Evolutionary conservation across 2,888 invertebrate species (phyloP), one percentile per base, ranked within the genome.

Genomic region (Ariolimax columbianus): DNA sequence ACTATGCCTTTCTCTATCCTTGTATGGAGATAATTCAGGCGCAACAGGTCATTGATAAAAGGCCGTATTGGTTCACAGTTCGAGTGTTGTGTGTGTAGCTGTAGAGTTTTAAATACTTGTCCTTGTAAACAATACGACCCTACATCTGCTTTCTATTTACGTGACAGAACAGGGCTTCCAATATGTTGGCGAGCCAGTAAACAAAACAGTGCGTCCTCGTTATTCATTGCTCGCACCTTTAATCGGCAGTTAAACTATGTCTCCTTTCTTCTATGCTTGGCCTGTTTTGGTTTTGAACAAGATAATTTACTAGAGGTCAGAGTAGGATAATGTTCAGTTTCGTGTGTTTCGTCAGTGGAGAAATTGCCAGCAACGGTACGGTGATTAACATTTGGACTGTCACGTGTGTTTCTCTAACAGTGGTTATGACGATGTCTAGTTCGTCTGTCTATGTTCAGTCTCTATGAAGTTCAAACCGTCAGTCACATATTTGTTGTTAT

Each of bases 241-340:
- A 66, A 30, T 14, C 0, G 33, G 36, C 43, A 47, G 33, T 30
- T 23, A n/a, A 79, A 79, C 33, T 68, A 63, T 59, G 68, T 30
- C 33, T 14, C 55, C 40, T 79, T 66, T 63, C 17, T 68, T 66
- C 66, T 11, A 43, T 23, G 14, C 33, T 4, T 63, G 43, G 75
- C 33, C 43, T 33, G 40, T 66, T 47, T 55, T 78, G 63, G 43
- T 47, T 79, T 79, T 43, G 79, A 66, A 43, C 63, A 43, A 68
- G 79, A 66, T 79, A 79, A 79, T 79, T 66, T 79, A 79, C 79
- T 33, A 23, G 33, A 4, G 55, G 79, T 47, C 68, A 40, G n/a
- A 79, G 43, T 30, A 43, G 33, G 78, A 36, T 78, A 78, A 26
- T 38, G 40, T 38, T 43, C 26, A 40, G 43, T 63, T 26, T 14